Conservation (phyloP, 2,113 vertebrate genomes). For the Tringa solitaria region DNA sequence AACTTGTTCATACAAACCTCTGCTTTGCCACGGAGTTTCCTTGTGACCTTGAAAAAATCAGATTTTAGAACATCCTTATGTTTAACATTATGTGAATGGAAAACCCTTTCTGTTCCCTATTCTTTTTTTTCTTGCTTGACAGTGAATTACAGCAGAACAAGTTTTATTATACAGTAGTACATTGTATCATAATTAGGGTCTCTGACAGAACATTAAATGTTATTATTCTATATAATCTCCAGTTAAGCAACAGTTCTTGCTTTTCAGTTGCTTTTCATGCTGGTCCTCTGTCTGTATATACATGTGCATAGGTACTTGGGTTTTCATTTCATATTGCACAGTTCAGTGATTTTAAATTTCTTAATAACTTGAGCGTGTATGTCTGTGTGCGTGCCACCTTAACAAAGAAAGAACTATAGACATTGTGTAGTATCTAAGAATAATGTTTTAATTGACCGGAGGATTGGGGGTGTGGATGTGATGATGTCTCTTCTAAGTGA, state of each 20-base stretch:
- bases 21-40: not conserved
- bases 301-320: not conserved
- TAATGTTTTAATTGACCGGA: not conserved
- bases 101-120: not conserved
- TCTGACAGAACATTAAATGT: not conserved
- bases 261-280: not conserved
- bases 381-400: not conserved
- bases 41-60: not conserved
- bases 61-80: not conserved
- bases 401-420: not conserved
- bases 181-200: not conserved
- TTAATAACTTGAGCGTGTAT: not conserved
- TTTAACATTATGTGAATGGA: not conserved
- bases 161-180: not conserved
- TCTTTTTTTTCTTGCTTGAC: not conserved
- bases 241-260: not conserved
- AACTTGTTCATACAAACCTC: not conserved
- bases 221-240: not conserved
- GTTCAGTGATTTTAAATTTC: not conserved
- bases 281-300: not conserved
- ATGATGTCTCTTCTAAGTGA: not conserved
- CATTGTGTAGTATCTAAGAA: not conserved
- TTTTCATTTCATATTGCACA: not conserved
- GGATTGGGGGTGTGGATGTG: not conserved
- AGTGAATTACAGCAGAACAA: not conserved